A percentile compares a stretch with the other conserved stretches of the same genome.
These are phyloP conservation scores for Formica aserva DNA, from an alignment of 2,888 invertebrate genomes.

Conservation along the genomic window DNA sequence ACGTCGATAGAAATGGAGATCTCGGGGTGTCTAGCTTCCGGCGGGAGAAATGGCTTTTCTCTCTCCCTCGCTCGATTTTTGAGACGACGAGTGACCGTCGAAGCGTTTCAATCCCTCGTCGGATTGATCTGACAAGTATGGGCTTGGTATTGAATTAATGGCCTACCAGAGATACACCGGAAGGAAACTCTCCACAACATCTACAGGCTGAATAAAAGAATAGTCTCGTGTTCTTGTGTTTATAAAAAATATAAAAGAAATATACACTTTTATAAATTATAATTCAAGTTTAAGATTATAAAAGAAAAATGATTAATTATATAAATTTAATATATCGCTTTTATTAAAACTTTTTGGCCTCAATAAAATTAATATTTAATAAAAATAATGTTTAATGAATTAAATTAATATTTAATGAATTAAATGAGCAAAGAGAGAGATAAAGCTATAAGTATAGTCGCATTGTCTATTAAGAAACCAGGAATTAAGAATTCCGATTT, in stretches of 20 bases:
- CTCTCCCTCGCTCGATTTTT: conserved; percentile 62
- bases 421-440: too few species aligned
- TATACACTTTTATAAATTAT: background rate
- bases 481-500: background rate
- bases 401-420: background rate
- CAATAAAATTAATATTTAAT: background rate
- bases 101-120: conserved; percentile 71
- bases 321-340: background rate
- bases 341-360: background rate
- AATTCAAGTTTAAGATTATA: background rate
- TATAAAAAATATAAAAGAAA: background rate
- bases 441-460: background rate
- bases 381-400: background rate
- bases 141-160: conserved; percentile 76
- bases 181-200: conserved; percentile 66
- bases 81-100: conserved; percentile 61
- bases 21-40: conserved; percentile 81
- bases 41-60: conserved; percentile 78
- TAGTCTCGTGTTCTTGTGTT: background rate
- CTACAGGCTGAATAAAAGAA: background rate
- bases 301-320: background rate
- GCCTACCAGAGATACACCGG: conserved; percentile 74
- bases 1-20: conserved; percentile 72
- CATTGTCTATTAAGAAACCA: background rate
- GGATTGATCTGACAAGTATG: conserved; percentile 60